phyloP scores from a whole-genome alignment of 2,797 vertebrate species.

The Clarias pachynema region DNA sequence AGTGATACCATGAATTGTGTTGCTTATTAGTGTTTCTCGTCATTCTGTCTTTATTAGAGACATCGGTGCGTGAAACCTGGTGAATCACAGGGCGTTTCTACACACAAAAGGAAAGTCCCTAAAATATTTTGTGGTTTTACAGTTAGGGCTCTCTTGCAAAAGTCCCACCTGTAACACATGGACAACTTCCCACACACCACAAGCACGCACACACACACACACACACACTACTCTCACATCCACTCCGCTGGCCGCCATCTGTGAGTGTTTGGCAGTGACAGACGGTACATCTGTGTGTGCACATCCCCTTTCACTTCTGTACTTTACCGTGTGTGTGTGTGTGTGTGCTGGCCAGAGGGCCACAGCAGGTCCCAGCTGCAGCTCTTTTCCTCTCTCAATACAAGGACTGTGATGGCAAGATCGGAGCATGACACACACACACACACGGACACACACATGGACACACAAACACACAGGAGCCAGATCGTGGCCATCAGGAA shows the following conservation, averaged over 20 bases:
- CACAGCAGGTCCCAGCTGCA: constrained; percentile 57
- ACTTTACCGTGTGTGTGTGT: constrained; percentile 45
- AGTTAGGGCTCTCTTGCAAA: constrained; percentile 50
- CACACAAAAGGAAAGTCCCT: constrained; percentile 55
- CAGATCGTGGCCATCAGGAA: constrained; percentile 35
- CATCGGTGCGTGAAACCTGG: background rate
- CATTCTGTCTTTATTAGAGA: background rate
- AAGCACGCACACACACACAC: constrained; percentile 54
- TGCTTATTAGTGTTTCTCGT: background rate
- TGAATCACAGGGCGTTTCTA: constrained; percentile 29
- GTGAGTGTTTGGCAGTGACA: constrained; percentile 72
- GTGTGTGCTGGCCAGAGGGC: constrained; percentile 26
- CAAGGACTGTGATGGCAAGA: constrained; percentile 29
- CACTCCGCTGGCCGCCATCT: constrained; percentile 76
- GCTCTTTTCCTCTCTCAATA: constrained; percentile 61
- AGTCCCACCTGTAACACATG: constrained; percentile 58
- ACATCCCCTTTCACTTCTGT: constrained; percentile 81
- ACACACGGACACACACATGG: background rate
- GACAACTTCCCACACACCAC: constrained; percentile 41
- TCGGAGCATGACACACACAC: constrained; percentile 3
- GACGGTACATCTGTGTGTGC: constrained; percentile 74
- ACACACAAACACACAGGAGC: constrained; percentile 19
- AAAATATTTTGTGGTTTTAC: constrained; percentile 53
- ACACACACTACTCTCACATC: constrained; percentile 75
- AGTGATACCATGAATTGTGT: no score